A percentile compares a stretch with the other conserved stretches of the same genome.
Evolutionary conservation across 2,888 invertebrate species (phyloP).

Genomic region (Pegoplata infirma): DNA sequence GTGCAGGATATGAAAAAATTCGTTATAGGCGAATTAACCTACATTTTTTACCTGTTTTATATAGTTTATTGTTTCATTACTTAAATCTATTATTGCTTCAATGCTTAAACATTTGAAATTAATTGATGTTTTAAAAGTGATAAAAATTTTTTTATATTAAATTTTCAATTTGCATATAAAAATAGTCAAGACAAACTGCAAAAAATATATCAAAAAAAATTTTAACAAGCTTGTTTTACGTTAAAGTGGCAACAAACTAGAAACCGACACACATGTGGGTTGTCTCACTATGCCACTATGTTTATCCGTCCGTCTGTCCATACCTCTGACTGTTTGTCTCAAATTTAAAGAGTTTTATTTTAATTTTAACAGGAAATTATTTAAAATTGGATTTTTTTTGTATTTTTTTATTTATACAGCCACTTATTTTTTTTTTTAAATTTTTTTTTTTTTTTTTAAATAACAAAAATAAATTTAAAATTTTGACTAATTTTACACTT

Average conservation of each 20-base stretch:
- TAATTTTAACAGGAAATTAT: constrained; percentile 59
- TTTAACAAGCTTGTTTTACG: constrained; percentile 57
- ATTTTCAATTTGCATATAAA: constrained; percentile 58
- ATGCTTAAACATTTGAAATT: constrained; percentile 58
- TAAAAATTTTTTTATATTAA: constrained; percentile 39
- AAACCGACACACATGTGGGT: constrained; percentile 58
- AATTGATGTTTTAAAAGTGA: constrained; percentile 62
- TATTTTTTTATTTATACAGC: constrained; percentile 39
- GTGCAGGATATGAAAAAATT: no score
- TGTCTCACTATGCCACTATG: constrained; percentile 45
- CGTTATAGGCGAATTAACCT: no score
- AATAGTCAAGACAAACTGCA: constrained; percentile 46
- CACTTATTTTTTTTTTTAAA: constrained; percentile 28
- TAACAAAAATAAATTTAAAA: constrained; percentile 44
- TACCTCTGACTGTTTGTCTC: constrained; percentile 7
- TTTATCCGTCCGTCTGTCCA: constrained; percentile 3
- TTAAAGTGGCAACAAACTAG: constrained; percentile 47
- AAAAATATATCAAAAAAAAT: constrained; percentile 52
- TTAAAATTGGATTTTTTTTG: constrained; percentile 38
- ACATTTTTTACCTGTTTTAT: no score
- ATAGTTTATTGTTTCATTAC: no score
- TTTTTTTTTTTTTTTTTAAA: constrained; percentile 30
- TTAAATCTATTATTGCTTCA: constrained; percentile 25
- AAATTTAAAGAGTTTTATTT: constrained; percentile 56
- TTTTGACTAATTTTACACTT: constrained; percentile 67